A percentile compares a stretch with the other conserved stretches of the same genome.
Evolutionary conservation across 1,140 invertebrate species (phyloP).

Genomic region (Drosophila pectinifera): DNA sequence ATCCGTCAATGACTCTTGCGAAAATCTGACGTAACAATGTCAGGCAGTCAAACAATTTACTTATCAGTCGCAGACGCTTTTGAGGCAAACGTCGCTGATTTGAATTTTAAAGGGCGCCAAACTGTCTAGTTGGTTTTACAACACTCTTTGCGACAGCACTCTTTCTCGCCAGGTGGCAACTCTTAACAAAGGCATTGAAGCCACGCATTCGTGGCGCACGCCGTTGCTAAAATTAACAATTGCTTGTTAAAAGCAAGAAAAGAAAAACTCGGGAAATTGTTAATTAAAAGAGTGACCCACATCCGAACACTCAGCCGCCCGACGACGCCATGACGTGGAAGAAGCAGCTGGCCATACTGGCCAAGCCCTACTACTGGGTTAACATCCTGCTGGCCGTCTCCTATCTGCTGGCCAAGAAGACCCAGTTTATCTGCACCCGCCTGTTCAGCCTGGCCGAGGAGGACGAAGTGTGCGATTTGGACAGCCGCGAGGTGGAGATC

Average conservation of each 20-base stretch:
- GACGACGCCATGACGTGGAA: conserved; percentile 88
- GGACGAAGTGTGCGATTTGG: conserved; percentile 91
- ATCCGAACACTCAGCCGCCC: conserved; percentile 26
- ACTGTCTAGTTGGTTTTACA: neutral
- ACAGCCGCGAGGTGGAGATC: conserved; percentile 97
- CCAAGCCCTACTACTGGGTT: conserved; percentile 94
- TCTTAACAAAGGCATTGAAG: neutral
- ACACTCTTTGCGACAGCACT: conserved; percentile 7
- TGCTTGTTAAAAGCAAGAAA: conserved; percentile 57
- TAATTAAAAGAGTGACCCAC: conserved; percentile 78
- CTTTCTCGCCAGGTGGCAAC: neutral
- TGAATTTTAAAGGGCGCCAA: conserved; percentile 15
- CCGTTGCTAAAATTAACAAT: conserved; percentile 52
- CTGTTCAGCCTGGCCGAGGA: conserved; percentile 88
- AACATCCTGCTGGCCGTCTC: conserved; percentile 94
- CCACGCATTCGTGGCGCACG: conserved; percentile 6
- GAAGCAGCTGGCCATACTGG: conserved; percentile 89
- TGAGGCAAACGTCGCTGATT: conserved; percentile 8
- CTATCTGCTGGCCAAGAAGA: conserved; percentile 91
- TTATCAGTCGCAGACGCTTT: conserved; percentile 22
- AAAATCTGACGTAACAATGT: conserved; percentile 43
- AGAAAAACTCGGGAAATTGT: conserved; percentile 78
- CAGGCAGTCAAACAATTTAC: neutral
- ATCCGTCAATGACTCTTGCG: conserved; percentile 34
- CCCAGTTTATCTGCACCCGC: conserved; percentile 88